These are phyloP conservation scores for Camelus dromedarius DNA, from an alignment of 2,113 vertebrate genomes.

Conservation along the genomic window DNA sequence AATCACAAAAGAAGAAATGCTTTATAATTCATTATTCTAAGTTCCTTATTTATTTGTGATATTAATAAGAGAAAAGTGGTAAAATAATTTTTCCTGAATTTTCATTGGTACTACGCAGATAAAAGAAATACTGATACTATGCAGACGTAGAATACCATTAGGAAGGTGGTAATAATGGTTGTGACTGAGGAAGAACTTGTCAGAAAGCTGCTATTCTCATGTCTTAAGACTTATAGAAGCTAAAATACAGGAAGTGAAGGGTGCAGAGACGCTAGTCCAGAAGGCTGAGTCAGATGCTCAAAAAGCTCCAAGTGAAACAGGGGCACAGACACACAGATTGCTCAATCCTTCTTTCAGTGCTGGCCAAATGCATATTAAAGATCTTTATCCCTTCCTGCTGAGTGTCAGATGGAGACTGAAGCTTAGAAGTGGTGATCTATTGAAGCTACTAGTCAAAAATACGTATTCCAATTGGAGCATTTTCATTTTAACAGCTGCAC, in stretches of 20 bases:
- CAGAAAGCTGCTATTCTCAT: background rate
- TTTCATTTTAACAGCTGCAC: conserved; percentile 8
- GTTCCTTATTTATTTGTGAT: background rate
- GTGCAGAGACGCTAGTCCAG: background rate
- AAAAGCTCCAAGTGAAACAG: background rate
- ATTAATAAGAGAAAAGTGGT: conserved; percentile 15
- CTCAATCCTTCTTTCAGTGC: background rate
- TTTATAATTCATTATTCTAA: conserved; percentile 31
- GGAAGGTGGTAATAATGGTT: background rate
- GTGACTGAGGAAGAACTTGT: background rate
- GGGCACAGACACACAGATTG: background rate
- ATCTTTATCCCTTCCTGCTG: background rate
- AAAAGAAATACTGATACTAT: background rate
- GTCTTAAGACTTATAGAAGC: background rate
- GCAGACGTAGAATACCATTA: background rate
- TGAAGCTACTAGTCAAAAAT: background rate
- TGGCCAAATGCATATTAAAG: background rate
- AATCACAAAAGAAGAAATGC: background rate
- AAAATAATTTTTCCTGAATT: conserved; percentile 10
- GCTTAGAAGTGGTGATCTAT: background rate
- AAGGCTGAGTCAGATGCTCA: background rate
- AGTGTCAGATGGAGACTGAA: background rate
- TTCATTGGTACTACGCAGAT: background rate
- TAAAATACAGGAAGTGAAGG: background rate
- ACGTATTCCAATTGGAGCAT: background rate